Base-by-base conservation (phyloP, 2,888 invertebrate species). In the Drosophila leonis region DNA sequence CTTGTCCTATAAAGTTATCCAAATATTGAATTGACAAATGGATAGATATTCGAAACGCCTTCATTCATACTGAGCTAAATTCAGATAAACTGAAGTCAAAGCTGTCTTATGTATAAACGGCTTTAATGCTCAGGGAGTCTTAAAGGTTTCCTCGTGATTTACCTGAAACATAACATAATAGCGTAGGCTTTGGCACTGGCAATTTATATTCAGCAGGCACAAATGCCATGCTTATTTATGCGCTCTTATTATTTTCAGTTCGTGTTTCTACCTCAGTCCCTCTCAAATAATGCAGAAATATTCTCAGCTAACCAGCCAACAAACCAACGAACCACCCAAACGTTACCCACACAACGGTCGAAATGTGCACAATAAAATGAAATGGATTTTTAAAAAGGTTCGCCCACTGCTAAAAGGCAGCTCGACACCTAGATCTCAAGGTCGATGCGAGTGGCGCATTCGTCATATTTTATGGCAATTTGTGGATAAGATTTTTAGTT, bases 231-330 rank as follows among this genome's bases (percentile, higher is more conserved):
- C 65, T 73, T 74, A 81, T 80, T 79, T 80, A 79, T 80, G 81
- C 54, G 55, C 57, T 67, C 64, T 61, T 75, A 65, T 75, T 75
- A 78, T 80, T 75, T 76, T 27, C 62, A 51, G 71, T 64, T 55
- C 64, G 62, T 66, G 61, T 71, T 86, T 76, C 81, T 81, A 81
- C 77, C 74, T 63, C 79, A 71, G 75, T 79, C 72, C 74, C 75
- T 73, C 67, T 68, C 79, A 79, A 79, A 83, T 83, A 81, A 89
- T 85, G 88, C 88, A 85, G 85, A 83, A 88, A 88, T 85, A 85
- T 82, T 71, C 67, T 57, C 59, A 55, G 66, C 70, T 52, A 80
- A 76, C 68, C 70, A 66, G 65, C 56, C 60, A 65, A 64, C 44
- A 20, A 68, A 41, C n/a, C 41, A 10, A 35, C 41, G 20, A 70